Base-by-base conservation (phyloP, 2,888 invertebrate genomes). In the Diarsia rubi region DNA sequence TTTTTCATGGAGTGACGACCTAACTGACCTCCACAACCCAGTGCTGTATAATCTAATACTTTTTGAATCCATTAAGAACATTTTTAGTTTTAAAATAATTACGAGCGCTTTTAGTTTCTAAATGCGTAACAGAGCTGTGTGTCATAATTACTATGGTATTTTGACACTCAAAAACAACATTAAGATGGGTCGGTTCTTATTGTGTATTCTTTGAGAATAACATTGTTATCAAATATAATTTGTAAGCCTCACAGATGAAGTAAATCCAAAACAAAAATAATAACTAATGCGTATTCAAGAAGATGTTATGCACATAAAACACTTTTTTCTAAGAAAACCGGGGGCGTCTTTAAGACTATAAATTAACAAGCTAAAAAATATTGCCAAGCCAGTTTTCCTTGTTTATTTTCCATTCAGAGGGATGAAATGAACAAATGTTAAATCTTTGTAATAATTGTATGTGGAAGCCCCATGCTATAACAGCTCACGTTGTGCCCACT, bases 341-440 rank as follows among this genome's bases (percentile, higher is more conserved):
- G 69, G 78, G 75, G 71, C 68, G 44, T 76, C 73, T 82, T 75
- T 69, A 71, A 59, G 73, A 84, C 79, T 66, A 84, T 85, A 87
- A 87, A 85, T 87, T 87, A 86, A 85, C 78, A 87, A 82, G 85
- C 85, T 75, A 77, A 85, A 86, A 85, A 85, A 78, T 84, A 86
- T 86, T 75, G 74, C 87, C 60, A 31, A 76, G 69, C 73, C 78
- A 71, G 82, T 84, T 87, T 85, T 87, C 85, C 85, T 82, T 85
- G 69, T 87, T 82, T 85, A 85, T 85, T 87, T 85, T 85, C 42
- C 66, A 21, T 73, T 75, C 45, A 70, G 71, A 62, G 60, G 63
- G 69, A 80, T 77, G 37, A 75, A 73, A 80, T 78, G 76, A 80
- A 80, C 71, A 87, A 86, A 82, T 85, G 73, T 69, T 78, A 81